Percentiles rank a stretch among this genome's conserved stretches.
These are phyloP conservation scores for Eulemur rubriventer DNA, from an alignment of 2,797 vertebrate species.

Conservation along the genomic window DNA sequence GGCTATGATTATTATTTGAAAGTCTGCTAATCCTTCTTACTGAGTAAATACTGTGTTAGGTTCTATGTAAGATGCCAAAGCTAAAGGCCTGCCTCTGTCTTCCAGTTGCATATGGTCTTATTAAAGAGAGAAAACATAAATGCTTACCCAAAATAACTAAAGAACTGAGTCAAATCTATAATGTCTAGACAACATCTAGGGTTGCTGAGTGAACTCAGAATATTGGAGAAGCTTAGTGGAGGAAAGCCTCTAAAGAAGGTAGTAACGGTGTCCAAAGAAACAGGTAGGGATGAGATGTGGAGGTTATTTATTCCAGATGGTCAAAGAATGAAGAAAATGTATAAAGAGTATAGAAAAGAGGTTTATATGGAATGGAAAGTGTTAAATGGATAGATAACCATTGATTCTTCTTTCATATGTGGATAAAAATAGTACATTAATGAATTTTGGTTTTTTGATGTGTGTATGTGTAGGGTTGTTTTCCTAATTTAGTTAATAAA, in stretches of 20 bases:
- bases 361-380: neutral
- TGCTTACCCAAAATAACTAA: neutral
- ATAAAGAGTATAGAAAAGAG: neutral
- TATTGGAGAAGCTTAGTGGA: neutral
- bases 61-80: neutral
- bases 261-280: neutral
- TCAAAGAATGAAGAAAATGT: neutral
- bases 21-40: neutral
- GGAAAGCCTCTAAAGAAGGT: neutral
- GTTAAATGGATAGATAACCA: neutral
- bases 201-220: neutral
- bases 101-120: neutral
- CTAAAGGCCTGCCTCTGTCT: neutral
- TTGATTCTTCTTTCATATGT: neutral
- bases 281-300: neutral
- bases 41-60: neutral
- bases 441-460: neutral
- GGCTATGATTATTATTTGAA: conserved; percentile 6
- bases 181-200: neutral
- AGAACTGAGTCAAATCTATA: neutral
- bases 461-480: neutral
- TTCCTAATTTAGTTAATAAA: neutral
- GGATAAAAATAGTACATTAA: neutral
- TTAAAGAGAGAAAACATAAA: neutral
- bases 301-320: neutral